Conservation (phyloP, 2,888 invertebrate genomes). For the Drosophila colorata region DNA sequence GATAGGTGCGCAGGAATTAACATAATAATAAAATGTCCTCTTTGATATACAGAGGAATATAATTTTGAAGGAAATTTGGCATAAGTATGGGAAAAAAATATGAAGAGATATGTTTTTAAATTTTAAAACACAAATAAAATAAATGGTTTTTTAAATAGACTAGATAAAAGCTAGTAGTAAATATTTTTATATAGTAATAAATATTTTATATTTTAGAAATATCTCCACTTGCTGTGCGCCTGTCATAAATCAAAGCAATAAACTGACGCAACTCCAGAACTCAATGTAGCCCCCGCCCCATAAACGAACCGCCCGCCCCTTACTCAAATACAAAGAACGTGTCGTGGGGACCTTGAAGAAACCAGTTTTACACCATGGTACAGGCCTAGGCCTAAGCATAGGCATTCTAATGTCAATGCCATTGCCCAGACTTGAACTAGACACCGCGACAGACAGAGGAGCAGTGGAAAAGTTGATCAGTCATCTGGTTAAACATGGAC, state of each 20-base stretch:
- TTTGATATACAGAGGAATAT: too few species aligned
- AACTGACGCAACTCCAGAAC: constrained; percentile 31
- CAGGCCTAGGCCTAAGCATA: constrained; percentile 20
- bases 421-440: constrained; percentile 70
- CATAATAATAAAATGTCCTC: too few species aligned
- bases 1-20: too few species aligned
- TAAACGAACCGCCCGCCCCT: not conserved
- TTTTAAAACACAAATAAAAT: too few species aligned
- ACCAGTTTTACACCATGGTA: constrained; percentile 78
- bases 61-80: too few species aligned
- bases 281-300: not conserved
- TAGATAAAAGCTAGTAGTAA: too few species aligned
- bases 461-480: constrained; percentile 28
- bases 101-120: too few species aligned
- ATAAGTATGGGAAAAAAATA: too few species aligned
- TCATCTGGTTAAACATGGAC: constrained; percentile 19
- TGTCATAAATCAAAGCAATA: not conserved
- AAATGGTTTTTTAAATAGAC: too few species aligned
- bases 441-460: constrained; percentile 27
- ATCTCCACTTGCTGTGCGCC: constrained; percentile 6
- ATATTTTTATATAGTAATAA: not conserved
- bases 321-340: constrained; percentile 36
- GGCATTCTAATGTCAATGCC: constrained; percentile 85
- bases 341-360: constrained; percentile 83
- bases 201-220: not conserved